These are phyloP conservation scores for Stomatorhinus walkeri DNA, from an alignment of 2,797 vertebrate genomes.

Conservation along the genomic window DNA sequence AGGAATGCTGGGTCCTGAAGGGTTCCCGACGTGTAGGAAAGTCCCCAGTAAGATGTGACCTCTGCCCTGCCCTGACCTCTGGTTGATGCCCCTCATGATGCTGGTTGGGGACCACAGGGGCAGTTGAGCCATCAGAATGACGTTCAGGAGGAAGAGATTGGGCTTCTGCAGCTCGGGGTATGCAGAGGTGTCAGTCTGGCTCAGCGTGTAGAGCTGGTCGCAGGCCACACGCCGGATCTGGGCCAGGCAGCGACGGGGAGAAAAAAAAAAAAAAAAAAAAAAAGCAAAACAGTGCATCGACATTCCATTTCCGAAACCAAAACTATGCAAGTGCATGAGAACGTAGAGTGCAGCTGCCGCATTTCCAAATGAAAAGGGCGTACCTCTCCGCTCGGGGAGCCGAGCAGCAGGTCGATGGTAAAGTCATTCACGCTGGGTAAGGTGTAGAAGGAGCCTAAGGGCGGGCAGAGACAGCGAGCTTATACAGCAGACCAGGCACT, in stretches of 20 bases:
- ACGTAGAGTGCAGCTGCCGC: not conserved
- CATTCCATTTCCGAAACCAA: not conserved
- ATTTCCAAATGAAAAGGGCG: not conserved
- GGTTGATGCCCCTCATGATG: slow-evolving; percentile 96
- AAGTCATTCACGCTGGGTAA: slow-evolving; percentile 92
- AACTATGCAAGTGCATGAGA: not conserved
- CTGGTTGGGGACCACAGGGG: slow-evolving; percentile 97
- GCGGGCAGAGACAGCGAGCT: not conserved
- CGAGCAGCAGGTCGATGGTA: slow-evolving; percentile 91
- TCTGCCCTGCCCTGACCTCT: slow-evolving; percentile 64
- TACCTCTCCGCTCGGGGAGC: slow-evolving; percentile 93
- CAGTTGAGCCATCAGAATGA: slow-evolving; percentile 89
- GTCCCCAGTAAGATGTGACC: not conserved
- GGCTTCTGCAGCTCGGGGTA: slow-evolving; percentile 90
- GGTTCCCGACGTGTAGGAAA: not conserved
- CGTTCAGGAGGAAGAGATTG: slow-evolving; percentile 86
- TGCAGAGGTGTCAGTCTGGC: slow-evolving; percentile 87
- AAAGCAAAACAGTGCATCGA: not conserved
- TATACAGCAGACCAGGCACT: not conserved
- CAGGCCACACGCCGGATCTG: slow-evolving; percentile 95
- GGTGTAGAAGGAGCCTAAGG: slow-evolving; percentile 86
- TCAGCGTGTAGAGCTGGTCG: slow-evolving; percentile 93
- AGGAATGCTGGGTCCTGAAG: not conserved
- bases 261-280: not conserved
- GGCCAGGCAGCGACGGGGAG: slow-evolving; percentile 17